A percentile compares a stretch with the other conserved stretches of the same genome.
phyloP scores from a whole-genome alignment of 2,797 vertebrate species.

The Darevskia mixta region DNA sequence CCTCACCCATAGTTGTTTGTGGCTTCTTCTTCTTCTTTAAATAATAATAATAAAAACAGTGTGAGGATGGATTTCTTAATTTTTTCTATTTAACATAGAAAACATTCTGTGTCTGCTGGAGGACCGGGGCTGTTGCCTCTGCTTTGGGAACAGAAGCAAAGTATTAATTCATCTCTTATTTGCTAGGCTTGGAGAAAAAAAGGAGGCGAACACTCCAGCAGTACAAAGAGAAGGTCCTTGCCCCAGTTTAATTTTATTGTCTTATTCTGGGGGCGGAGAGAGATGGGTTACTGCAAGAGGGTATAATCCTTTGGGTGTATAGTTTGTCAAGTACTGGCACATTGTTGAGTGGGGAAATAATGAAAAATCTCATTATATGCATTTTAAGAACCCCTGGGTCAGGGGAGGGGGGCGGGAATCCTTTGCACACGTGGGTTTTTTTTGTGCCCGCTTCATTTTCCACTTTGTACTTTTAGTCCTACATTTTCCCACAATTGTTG shows the following conservation, averaged over 20 bases:
- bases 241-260: not conserved
- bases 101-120: not conserved
- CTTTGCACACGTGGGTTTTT: not conserved
- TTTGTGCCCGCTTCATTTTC: not conserved
- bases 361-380: not conserved
- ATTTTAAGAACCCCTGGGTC: not conserved
- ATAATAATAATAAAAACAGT: not conserved
- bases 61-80: not conserved
- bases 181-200: not conserved
- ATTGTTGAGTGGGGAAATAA: not conserved
- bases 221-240: slow-evolving; percentile 7
- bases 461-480: not conserved
- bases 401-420: not conserved
- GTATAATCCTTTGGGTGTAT: not conserved
- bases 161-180: slow-evolving; percentile 9
- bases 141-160: slow-evolving; percentile 8
- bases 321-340: not conserved
- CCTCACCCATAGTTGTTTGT: not conserved
- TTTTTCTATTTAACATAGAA: slow-evolving; percentile 5
- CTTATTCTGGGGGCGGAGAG: not conserved
- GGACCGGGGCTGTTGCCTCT: not conserved
- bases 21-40: not conserved
- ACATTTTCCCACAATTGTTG: slow-evolving; percentile 14
- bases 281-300: not conserved
- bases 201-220: not conserved